Evolutionary conservation across 2,797 vertebrate genomes (phyloP).

Genomic region (Melanitta fusca): DNA sequence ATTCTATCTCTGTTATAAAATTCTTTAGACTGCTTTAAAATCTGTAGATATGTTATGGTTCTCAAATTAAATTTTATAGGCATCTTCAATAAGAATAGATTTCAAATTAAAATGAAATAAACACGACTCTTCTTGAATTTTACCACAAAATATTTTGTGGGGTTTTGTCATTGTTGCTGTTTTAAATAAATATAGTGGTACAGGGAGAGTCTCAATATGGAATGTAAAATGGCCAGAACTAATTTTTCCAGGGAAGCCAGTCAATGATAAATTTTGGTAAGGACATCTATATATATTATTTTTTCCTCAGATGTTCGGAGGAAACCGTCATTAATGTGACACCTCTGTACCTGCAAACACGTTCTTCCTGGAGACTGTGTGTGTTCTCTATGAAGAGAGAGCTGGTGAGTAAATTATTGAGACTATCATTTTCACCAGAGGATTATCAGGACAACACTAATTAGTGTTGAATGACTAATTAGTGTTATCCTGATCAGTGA

Average conservation of each 20-base stretch:
- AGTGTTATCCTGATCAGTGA: background rate
- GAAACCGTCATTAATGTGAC: background rate
- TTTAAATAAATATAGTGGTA: background rate
- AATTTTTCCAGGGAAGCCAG: background rate
- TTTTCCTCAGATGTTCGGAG: background rate
- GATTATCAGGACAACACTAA: background rate
- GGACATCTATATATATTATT: background rate
- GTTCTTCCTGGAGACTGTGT: background rate
- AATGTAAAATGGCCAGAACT: background rate
- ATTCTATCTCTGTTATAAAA: background rate
- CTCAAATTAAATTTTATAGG: background rate
- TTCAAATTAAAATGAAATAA: constrained; percentile 3
- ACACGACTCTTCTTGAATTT: background rate
- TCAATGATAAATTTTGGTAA: background rate
- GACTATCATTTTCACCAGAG: background rate
- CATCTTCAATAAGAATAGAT: background rate
- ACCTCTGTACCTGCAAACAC: background rate
- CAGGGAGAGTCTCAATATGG: background rate
- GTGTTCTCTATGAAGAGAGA: background rate
- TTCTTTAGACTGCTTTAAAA: background rate
- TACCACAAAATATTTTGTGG: no score
- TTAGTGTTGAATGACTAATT: background rate
- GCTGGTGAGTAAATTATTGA: background rate
- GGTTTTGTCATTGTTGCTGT: background rate
- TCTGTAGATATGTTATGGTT: background rate